Evolutionary conservation across 2,888 invertebrate genomes (phyloP).

Genomic region (Phalangium opilio): DNA sequence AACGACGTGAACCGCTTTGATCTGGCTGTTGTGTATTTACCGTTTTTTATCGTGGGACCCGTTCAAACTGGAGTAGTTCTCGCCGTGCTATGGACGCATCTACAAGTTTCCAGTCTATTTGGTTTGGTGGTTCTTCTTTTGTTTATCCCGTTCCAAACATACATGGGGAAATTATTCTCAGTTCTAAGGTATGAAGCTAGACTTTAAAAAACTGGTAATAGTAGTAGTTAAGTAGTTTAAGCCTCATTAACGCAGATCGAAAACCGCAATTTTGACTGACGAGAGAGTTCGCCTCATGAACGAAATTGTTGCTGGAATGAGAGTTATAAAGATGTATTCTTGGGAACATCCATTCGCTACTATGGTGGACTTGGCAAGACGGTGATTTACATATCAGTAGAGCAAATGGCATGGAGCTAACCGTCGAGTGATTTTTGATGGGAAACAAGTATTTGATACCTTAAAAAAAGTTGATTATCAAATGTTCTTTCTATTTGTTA

Average conservation of each 20-base stretch:
- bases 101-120: slow-evolving; percentile 49
- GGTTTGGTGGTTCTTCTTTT: slow-evolving; percentile 63
- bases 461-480: too few species aligned
- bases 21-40: slow-evolving; percentile 59
- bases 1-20: slow-evolving; percentile 91
- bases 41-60: slow-evolving; percentile 83
- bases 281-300: slow-evolving; percentile 82
- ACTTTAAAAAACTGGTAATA: too few species aligned
- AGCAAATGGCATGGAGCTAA: too few species aligned
- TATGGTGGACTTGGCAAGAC: too few species aligned
- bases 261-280: slow-evolving; percentile 69
- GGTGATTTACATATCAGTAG: too few species aligned
- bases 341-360: too few species aligned
- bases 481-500: too few species aligned
- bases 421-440: too few species aligned
- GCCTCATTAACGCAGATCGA: too few species aligned
- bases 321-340: slow-evolving; percentile 95
- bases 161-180: slow-evolving; percentile 34
- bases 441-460: too few species aligned
- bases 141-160: slow-evolving; percentile 66
- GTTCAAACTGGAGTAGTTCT: slow-evolving; percentile 63
- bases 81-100: slow-evolving; percentile 58
- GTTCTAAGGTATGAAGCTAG: slow-evolving; percentile 48
- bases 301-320: slow-evolving; percentile 82
- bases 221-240: too few species aligned